phyloP scores from a whole-genome alignment of 2,797 vertebrate species.

The Buphagus erythrorhynchus region DNA sequence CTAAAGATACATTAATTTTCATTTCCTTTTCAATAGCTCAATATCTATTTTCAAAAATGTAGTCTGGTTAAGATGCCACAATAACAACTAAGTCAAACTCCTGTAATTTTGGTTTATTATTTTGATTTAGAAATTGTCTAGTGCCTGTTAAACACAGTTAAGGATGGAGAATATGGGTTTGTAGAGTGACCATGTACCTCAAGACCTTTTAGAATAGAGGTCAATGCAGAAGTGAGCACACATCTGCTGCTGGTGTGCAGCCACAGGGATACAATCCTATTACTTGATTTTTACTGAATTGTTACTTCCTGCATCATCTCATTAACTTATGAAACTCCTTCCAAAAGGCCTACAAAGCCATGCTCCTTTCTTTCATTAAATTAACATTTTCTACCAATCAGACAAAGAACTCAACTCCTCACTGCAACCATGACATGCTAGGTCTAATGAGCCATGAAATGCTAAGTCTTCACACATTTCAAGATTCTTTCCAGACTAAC shows the following conservation, averaged over 20 bases:
- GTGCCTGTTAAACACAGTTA: neutral
- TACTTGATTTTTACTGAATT: neutral
- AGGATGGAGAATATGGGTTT: neutral
- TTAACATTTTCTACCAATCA: neutral
- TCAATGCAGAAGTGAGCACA: neutral
- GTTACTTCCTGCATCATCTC: neutral
- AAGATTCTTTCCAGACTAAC: neutral
- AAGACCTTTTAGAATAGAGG: neutral
- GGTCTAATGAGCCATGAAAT: neutral
- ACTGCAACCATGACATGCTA: neutral
- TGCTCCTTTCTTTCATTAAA: neutral
- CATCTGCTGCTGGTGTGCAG: neutral
- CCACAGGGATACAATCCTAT: rapidly evolving
- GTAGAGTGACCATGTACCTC: rapidly evolving
- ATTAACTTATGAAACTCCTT: neutral
- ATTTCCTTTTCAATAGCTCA: neutral
- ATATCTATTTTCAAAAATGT: neutral
- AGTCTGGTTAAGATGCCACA: neutral
- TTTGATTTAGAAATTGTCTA: neutral
- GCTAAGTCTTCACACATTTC: neutral
- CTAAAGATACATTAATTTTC: neutral
- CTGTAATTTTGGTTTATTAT: neutral
- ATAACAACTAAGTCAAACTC: neutral
- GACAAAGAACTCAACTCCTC: neutral
- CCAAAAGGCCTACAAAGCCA: neutral